These are phyloP conservation scores for Rhinolophus sinicus DNA, from an alignment of 2,113 vertebrate species.

Conservation along the genomic window DNA sequence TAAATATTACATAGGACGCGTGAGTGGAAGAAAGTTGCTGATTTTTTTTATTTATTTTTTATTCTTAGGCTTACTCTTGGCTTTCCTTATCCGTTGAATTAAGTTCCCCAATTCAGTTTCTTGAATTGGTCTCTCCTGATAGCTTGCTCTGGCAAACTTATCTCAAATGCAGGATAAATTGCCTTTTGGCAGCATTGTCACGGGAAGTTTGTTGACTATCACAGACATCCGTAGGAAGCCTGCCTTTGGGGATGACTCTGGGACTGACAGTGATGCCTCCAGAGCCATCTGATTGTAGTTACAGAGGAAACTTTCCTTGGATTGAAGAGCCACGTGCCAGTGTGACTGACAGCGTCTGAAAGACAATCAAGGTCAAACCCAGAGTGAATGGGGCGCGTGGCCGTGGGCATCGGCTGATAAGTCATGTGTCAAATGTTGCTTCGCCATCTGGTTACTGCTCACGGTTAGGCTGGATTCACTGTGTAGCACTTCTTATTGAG, in stretches of 20 bases:
- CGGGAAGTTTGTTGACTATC: conserved; percentile 32
- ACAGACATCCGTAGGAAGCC: background rate
- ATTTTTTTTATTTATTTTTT: background rate
- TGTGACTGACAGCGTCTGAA: conserved; percentile 64
- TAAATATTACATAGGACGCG: background rate
- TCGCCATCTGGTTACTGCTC: conserved; percentile 39
- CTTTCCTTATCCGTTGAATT: background rate
- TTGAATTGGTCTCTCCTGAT: background rate
- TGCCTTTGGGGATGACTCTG: background rate
- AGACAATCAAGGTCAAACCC: conserved; percentile 69
- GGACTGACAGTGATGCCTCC: conserved; percentile 54
- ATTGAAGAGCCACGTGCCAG: conserved; percentile 49
- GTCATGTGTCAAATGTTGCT: conserved; percentile 44
- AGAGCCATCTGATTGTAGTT: conserved; percentile 65
- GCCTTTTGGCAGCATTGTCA: conserved; percentile 43
- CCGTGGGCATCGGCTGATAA: conserved; percentile 38
- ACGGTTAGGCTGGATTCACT: background rate
- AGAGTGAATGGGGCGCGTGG: background rate
- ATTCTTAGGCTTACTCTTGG: background rate
- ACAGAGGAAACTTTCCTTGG: conserved; percentile 57
- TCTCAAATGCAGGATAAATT: background rate
- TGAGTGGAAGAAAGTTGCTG: background rate
- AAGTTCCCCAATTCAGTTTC: background rate
- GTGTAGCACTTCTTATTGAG: conserved; percentile 4
- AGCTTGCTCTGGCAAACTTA: background rate